Conservation (phyloP, 2,797 vertebrate genomes). For the Channallabes apus region DNA sequence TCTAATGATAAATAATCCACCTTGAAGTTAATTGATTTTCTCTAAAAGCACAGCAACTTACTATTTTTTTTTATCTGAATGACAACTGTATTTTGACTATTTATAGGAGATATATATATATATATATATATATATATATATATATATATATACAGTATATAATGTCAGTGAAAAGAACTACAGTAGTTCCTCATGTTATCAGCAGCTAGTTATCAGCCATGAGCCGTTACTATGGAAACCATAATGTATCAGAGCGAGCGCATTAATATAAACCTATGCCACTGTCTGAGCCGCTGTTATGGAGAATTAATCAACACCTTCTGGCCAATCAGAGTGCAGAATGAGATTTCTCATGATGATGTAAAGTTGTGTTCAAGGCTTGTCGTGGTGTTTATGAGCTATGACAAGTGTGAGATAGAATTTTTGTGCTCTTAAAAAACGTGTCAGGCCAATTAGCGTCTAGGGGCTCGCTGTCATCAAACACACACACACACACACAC, state of each 20-base stretch:
- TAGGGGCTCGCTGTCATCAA: not conserved
- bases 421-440: constrained; percentile 46
- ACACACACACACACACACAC: not conserved
- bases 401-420: constrained; percentile 57
- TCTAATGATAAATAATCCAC: not conserved
- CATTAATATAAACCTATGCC: not conserved
- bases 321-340: not conserved
- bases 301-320: not conserved
- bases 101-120: not conserved
- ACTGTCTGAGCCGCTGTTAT: not conserved
- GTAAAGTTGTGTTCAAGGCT: not conserved
- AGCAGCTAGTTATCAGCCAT: no score
- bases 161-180: not conserved
- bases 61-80: not conserved
- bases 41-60: not conserved
- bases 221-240: not conserved
- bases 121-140: no score
- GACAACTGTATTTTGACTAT: not conserved
- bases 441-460: constrained; percentile 55
- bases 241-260: no score
- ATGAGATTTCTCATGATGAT: not conserved
- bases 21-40: not conserved
- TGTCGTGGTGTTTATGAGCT: constrained; percentile 29
- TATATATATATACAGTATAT: not conserved
- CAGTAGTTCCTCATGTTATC: no score